Evolutionary conservation across 2,888 invertebrate species (phyloP), one percentile per base, ranked within the genome.

Genomic region (Oxyteleia sp.): DNA sequence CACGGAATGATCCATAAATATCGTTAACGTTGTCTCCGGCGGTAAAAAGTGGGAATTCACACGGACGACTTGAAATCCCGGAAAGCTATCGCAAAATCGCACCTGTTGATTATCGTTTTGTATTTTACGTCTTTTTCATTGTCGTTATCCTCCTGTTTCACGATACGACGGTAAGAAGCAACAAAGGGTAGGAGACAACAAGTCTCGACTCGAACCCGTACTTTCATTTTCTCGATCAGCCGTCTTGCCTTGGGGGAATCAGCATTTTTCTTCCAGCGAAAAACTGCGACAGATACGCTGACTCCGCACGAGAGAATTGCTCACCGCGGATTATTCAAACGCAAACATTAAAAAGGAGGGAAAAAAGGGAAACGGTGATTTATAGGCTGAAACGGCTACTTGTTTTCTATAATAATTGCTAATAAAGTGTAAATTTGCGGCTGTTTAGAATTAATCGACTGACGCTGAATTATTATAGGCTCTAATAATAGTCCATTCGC

Each of bases 381-480:
- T 83, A 83, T 66, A 59, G 5, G 53, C 16, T 47, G 13, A n/a
- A 32, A 8, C 72, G 55, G 49, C 57, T 18, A 64, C 68, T 63
- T n/a, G 68, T 61, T 74, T 64, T 45, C 72, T 68, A 72, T 55
- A 63, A 83, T 83, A 83, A 83, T 83, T 74, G 82, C 68, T 79
- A 74, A 83, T 83, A 51, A 71, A 74, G 78, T 79, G 82, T 83
- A 78, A 83, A 74, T 78, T 78, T 68, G 47, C 47, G 55, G 72
- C 63, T 45, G 74, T 20, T 35, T 51, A 23, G 72, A 82, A 78
- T 72, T 74, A 68, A 68, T 78, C 74, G 55, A 32, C n/a, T 47
- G 74, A 72, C 66, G 45, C 69, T 76, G 79, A 80, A 80, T 72
- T 32, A 72, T 72, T 59, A 38, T 61, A 23, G n/a, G 38, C 26